phyloP scores from a whole-genome alignment of 30 jellyfish, hydroid and myxozoan species.

The Pseudorhiza aurosa region DNA sequence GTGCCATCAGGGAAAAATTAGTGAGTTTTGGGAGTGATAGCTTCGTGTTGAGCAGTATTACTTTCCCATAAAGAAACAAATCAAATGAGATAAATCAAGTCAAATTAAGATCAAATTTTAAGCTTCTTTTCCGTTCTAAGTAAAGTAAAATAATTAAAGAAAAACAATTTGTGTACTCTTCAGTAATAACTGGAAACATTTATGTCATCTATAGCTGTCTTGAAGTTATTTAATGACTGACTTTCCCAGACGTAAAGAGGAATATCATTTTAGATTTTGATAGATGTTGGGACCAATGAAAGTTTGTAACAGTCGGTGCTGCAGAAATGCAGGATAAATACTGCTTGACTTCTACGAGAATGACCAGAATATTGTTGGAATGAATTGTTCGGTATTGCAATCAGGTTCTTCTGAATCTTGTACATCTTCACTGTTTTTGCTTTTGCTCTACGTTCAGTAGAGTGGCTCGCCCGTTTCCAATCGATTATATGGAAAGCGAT shows the following conservation, averaged over 20 bases:
- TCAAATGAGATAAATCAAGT: not conserved
- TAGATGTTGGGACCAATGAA: slow-evolving; percentile 43
- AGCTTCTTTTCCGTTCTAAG: not conserved
- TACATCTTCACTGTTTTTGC: not conserved
- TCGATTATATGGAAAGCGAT: no score
- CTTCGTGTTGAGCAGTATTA: slow-evolving; percentile 20
- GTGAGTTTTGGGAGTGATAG: not conserved
- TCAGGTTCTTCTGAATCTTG: not conserved
- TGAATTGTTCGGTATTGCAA: slow-evolving; percentile 5
- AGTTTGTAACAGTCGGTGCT: slow-evolving; percentile 31
- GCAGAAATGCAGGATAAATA: slow-evolving; percentile 47
- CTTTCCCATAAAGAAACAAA: slow-evolving; percentile 19
- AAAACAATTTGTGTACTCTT: slow-evolving; percentile 15
- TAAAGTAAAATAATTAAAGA: slow-evolving; percentile 9
- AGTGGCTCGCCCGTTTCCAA: no score
- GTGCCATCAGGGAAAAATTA: slow-evolving; percentile 24
- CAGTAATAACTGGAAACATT: slow-evolving; percentile 20
- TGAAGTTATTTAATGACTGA: slow-evolving; percentile 37
- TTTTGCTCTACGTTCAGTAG: not conserved
- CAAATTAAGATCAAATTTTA: not conserved
- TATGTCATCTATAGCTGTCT: slow-evolving; percentile 29
- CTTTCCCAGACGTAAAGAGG: slow-evolving; percentile 36
- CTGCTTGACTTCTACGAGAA: slow-evolving; percentile 31
- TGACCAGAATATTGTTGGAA: slow-evolving; percentile 9
- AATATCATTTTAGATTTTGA: slow-evolving; percentile 31